phyloP scores from a whole-genome alignment of 53 echinoderm and acorn worm genomes.

The Arbacia lixula region DNA sequence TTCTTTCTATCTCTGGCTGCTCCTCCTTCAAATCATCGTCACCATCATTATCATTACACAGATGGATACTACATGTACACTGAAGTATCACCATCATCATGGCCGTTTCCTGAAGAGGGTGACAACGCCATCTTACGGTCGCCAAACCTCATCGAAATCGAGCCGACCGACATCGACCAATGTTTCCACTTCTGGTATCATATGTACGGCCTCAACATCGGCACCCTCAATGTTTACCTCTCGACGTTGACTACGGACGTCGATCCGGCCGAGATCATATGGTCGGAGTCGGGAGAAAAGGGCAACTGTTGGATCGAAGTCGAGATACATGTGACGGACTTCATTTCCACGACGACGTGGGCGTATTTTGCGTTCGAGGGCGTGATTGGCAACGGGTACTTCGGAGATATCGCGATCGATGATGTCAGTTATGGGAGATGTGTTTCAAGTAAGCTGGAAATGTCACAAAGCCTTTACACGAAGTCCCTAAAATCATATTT shows the following conservation, averaged over 20 bases:
- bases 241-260: not conserved
- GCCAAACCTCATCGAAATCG: not conserved
- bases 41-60: not conserved
- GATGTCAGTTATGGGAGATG: conserved; percentile 23
- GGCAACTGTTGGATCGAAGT: conserved; percentile 20
- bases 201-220: conserved; percentile 39
- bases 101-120: not conserved
- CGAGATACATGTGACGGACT: conserved; percentile 43
- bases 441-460: no score
- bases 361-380: conserved; percentile 79
- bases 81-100: conserved; percentile 14
- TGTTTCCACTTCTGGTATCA: conserved; percentile 35
- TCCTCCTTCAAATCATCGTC: no score
- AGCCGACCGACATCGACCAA: not conserved
- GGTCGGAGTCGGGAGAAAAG: conserved; percentile 18
- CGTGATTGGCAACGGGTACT: conserved; percentile 60
- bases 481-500: no score
- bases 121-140: conserved; percentile 26
- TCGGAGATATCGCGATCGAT: conserved; percentile 73
- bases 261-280: not conserved
- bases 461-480: no score
- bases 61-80: conserved; percentile 34
- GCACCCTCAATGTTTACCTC: conserved; percentile 22
- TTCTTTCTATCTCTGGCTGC: no score
- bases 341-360: conserved; percentile 24